Base-by-base conservation (phyloP, 1,140 invertebrate genomes). In the Drosophila lacteicornis region DNA sequence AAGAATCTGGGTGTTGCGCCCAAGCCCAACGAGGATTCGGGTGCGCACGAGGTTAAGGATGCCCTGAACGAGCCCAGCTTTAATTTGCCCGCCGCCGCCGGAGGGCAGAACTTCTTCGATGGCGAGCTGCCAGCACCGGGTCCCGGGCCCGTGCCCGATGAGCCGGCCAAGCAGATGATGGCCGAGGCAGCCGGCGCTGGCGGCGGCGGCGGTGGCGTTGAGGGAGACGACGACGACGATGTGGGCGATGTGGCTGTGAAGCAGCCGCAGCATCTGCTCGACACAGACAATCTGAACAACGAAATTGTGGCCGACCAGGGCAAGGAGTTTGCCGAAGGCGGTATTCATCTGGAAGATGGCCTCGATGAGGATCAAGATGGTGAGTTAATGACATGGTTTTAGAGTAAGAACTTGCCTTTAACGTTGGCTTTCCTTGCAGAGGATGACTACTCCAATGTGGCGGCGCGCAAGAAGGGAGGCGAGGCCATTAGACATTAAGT, bases 291-390 rank as follows among this genome's bases (percentile, higher is more conserved):
- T 70, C 68, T 93, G 8, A 92, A 92, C 43, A 93, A 93, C 74
- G 92, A 93, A 66, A 84, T 93, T 4, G 87, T 74, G 13, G 92
- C 78, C 6, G 92, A 93, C 82, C 90, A 92, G 25, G 92, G 92
- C 25, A 93, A 93, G 55, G 92, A 92, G 51, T 92, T 92, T 61
- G 69, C 78, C n/a, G 91, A 92, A 43, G 91, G 79, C 36, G 91
- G 79, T 22, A 60, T 92, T 43, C 90, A 84, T 73, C 53, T 92
- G 9, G 91, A 92, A 36, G 92, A 92, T 46, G 79, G 70, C 49
- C 70, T 91, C n/a, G 92, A 93, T 49, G 92, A 92, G 38, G 91
- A 92, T 62, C 88, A 91, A 66, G 92, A 93, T 79, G 92, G 92
- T 92, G 57, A 71, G 55, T 63, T 15, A 38, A 27, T 36, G 0